phyloP scores from a whole-genome alignment of 2,888 invertebrate species.

The Parascotia fuliginaria region DNA sequence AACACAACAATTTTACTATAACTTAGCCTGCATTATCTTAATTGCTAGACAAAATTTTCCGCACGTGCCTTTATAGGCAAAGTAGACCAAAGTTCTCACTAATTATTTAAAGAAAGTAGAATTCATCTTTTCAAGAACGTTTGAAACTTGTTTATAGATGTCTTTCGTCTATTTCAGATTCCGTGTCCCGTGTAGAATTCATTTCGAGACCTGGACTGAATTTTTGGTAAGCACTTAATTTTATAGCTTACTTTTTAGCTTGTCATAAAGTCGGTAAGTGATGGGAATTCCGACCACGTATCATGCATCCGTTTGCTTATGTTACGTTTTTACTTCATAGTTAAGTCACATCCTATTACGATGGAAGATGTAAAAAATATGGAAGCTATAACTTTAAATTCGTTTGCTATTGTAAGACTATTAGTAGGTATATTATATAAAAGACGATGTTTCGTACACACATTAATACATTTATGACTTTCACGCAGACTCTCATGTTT shows the following conservation, averaged over 20 bases:
- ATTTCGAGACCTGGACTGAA: constrained; percentile 51
- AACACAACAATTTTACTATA: too few species aligned
- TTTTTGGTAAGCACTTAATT: constrained; percentile 52
- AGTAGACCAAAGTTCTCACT: too few species aligned
- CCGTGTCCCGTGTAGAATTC: constrained; percentile 37
- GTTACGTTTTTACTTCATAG: constrained; percentile 27
- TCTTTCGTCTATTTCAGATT: constrained; percentile 53
- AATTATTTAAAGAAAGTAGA: too few species aligned
- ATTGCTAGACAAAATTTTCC: too few species aligned
- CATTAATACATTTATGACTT: too few species aligned
- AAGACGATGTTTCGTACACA: too few species aligned
- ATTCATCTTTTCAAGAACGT: constrained; percentile 1
- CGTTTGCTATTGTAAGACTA: too few species aligned
- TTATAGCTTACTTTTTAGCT: constrained; percentile 20
- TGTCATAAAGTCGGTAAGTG: constrained; percentile 30
- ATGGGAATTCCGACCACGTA: constrained; percentile 54
- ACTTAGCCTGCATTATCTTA: too few species aligned
- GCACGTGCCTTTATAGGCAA: too few species aligned
- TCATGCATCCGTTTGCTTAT: constrained; percentile 42
- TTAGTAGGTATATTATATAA: too few species aligned
- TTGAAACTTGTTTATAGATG: constrained; percentile 16
- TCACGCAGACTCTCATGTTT: too few species aligned
- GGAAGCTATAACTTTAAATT: constrained; percentile 26
- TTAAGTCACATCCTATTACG: constrained; percentile 34
- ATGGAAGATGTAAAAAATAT: constrained; percentile 28